These are phyloP conservation scores for Diadumene lineata DNA, from an alignment of 92 coral and sea anemone species.

Conservation along the genomic window DNA sequence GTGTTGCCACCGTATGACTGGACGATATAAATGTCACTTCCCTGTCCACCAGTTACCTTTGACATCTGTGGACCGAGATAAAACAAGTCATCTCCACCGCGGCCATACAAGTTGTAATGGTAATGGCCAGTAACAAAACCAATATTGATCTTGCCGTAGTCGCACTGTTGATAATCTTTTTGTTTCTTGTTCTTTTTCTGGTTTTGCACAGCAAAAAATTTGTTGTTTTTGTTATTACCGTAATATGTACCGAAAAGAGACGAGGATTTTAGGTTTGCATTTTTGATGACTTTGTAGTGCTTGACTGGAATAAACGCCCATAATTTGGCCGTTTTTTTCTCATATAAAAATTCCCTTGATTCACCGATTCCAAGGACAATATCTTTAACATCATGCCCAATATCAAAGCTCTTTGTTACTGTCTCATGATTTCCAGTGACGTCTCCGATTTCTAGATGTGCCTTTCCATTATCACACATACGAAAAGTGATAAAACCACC, in stretches of 20 bases:
- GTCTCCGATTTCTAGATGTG: conserved; percentile 39
- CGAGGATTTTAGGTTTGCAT: conserved; percentile 6
- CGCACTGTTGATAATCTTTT: neutral
- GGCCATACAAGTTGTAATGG: conserved; percentile 55
- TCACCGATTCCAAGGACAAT: conserved; percentile 44
- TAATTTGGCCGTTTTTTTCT: conserved; percentile 41
- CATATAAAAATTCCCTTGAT: conserved; percentile 27
- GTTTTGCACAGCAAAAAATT: conserved; percentile 35
- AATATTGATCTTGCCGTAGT: conserved; percentile 15
- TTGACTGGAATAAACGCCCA: conserved; percentile 58
- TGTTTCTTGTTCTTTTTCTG: neutral
- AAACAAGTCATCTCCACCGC: conserved; percentile 58
- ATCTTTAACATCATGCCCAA: conserved; percentile 6
- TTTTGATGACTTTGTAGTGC: conserved; percentile 30
- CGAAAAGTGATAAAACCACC: conserved; percentile 42
- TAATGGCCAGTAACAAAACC: conserved; percentile 42
- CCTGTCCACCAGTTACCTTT: conserved; percentile 47
- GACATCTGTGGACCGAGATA: conserved; percentile 59
- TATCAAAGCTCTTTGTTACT: conserved; percentile 17
- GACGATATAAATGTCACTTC: conserved; percentile 43
- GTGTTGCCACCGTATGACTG: conserved; percentile 59
- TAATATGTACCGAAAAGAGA: conserved; percentile 27
- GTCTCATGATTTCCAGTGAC: conserved; percentile 12
- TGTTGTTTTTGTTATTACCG: conserved; percentile 31
- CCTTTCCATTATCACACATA: conserved; percentile 21